phyloP scores from a whole-genome alignment of 2,797 vertebrate species.

The Malurus leucopterus region DNA sequence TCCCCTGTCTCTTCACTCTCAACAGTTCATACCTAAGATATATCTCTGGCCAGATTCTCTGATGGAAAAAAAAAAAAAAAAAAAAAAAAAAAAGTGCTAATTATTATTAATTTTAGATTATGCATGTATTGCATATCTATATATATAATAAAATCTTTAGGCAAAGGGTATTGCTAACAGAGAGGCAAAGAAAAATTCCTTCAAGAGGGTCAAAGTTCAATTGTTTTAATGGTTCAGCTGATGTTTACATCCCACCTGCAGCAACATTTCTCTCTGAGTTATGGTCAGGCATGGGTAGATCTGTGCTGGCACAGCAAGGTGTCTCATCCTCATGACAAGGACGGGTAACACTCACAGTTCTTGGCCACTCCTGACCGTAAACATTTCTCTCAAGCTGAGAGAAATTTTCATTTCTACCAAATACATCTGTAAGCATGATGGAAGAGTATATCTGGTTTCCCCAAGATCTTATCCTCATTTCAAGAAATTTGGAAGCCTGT shows the following conservation, averaged over 20 bases:
- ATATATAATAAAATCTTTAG: not conserved
- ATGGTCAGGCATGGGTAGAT: accelerated
- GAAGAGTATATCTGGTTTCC: not conserved
- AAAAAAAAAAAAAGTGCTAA: not conserved
- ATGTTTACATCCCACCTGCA: not conserved
- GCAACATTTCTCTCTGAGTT: not conserved
- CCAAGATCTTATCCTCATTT: not conserved
- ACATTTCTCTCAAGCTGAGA: not conserved
- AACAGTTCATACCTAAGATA: not conserved
- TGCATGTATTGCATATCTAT: not conserved
- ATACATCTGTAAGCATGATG: not conserved
- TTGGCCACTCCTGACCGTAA: not conserved
- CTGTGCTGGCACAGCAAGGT: not conserved
- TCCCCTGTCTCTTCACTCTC: not conserved
- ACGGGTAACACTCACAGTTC: accelerated
- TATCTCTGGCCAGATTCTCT: not conserved
- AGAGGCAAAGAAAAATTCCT: not conserved
- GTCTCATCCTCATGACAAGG: not conserved
- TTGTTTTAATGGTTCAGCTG: not conserved
- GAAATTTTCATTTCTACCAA: not conserved
- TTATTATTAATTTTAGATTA: not conserved
- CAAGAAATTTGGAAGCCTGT: not conserved
- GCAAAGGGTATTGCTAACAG: not conserved
- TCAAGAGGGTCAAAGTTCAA: not conserved
- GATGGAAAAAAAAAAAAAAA: not conserved